Percentiles rank a stretch among this genome's conserved stretches.
Evolutionary conservation across 2,888 invertebrate species (phyloP).

Genomic region (Andrena bicolor): DNA sequence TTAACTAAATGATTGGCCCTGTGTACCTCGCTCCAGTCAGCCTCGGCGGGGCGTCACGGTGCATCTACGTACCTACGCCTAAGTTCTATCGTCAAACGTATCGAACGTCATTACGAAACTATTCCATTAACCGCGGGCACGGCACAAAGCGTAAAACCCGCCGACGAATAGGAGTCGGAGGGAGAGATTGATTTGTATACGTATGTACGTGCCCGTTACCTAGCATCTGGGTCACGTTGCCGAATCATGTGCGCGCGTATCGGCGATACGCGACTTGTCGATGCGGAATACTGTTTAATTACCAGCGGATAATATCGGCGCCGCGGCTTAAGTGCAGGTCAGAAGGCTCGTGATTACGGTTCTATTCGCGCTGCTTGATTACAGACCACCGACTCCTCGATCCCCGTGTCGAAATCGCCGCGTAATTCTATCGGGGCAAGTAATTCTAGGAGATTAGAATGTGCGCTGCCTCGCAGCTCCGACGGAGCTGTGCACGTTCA

Average conservation of each 20-base stretch:
- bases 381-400: not conserved
- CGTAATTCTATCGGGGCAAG: not conserved
- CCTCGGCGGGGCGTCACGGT: not conserved
- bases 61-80: no score
- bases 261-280: slow-evolving; percentile 16
- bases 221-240: slow-evolving; percentile 20
- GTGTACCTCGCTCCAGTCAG: not conserved
- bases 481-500: not conserved
- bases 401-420: slow-evolving; percentile 3
- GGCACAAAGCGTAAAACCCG: slow-evolving; percentile 22
- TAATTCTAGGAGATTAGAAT: slow-evolving; percentile 16
- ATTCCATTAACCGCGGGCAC: slow-evolving; percentile 34
- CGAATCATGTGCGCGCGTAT: not conserved
- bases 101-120: slow-evolving; percentile 35
- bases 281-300: slow-evolving; percentile 29
- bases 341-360: slow-evolving; percentile 26
- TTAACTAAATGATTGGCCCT: not conserved
- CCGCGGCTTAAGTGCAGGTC: not conserved
- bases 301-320: not conserved
- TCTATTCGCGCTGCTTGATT: slow-evolving; percentile 17
- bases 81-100: not conserved
- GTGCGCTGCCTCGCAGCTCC: not conserved
- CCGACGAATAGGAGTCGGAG: slow-evolving; percentile 24
- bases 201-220: not conserved
- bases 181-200: slow-evolving; percentile 18